Evolutionary conservation across 1,140 invertebrate species (phyloP), one percentile per base, ranked within the genome.

Genomic region (Teleopsis dalmanni): DNA sequence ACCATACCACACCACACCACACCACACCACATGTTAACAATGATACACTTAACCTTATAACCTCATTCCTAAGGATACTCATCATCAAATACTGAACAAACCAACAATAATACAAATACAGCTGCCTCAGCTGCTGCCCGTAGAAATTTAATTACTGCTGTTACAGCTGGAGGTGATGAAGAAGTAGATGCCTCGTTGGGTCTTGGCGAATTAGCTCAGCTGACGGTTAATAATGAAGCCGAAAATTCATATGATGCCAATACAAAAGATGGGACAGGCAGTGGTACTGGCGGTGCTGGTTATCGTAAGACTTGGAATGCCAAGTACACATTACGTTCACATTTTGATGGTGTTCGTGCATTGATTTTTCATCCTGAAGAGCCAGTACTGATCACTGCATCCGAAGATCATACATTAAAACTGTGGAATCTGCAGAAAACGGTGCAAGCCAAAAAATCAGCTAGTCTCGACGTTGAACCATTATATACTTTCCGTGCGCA

Each of bases 371-470:
- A 99, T 77, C 95, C 96, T 29, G 85, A 85, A 45, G 95, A 99
- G 72, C 88, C 95, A 34, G 91, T 98, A 38, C 77, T 99, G 38
- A 91, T 99, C 59, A 98, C 97, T 11, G 96, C 94, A 6, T 95
- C 91, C 42, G 96, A 99, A 75, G 97, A 99, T 78, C 91, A 97
- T 67, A 99, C 96, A 37, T 76, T 98, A 1, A 99, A 99, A 78
- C 74, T 99, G 55, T 99, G 97, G 96, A 98, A 99, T 80, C 76
- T 99, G 57, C 91, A 96, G 70, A 97, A 96, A 77, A 96, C 95
- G 55, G 88, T 92, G 53, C 89, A 91, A 62, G 90, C 91, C 43
- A 98, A 98, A 80, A 96, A 96, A 82, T 93, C 91, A 34, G 88
- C 93, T 48, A 93, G 91, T 14, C 76, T 98, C 54, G 96, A 99